These are phyloP conservation scores for Sapayoa aenigma DNA, from an alignment of 2,113 vertebrate species.

Conservation along the genomic window DNA sequence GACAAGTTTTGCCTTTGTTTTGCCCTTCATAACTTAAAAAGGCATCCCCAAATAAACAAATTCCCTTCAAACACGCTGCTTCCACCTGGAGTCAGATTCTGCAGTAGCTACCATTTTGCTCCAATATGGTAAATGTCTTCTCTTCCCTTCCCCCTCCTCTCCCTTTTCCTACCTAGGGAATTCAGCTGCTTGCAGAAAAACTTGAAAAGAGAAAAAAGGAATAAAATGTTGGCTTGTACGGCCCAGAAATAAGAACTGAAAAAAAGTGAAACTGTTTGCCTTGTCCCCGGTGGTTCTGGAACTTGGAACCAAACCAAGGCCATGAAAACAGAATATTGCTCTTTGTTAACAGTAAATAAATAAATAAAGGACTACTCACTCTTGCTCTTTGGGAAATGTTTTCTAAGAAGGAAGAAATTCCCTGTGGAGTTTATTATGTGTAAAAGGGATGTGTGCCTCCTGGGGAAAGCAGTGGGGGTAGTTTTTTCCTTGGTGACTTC, in stretches of 20 bases:
- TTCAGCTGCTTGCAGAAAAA: background rate
- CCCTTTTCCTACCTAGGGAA: conserved; percentile 2
- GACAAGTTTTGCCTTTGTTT: conserved; percentile 11
- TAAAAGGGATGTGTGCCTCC: conserved; percentile 15
- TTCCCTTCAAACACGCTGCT: background rate
- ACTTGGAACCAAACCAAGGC: conserved; percentile 39
- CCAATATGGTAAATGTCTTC: background rate
- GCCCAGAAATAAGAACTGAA: background rate
- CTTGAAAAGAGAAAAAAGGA: background rate
- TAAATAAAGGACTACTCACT: conserved; percentile 18
- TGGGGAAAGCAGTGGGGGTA: conserved; percentile 15
- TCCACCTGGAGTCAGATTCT: background rate
- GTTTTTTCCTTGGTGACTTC: conserved; percentile 4
- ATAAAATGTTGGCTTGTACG: background rate
- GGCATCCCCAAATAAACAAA: background rate
- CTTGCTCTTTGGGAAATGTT: background rate
- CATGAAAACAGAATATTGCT: conserved; percentile 32
- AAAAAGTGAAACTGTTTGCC: background rate
- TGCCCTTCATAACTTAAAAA: conserved; percentile 2
- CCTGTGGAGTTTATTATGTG: conserved; percentile 55
- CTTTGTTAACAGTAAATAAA: conserved; percentile 47
- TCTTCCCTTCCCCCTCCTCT: background rate
- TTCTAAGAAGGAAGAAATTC: conserved; percentile 42
- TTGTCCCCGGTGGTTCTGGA: background rate
- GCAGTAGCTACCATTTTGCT: background rate